Evolutionary conservation across 2,113 vertebrate species (phyloP), one percentile per base, ranked within the genome.

Genomic region (Bujurquina vittata): DNA sequence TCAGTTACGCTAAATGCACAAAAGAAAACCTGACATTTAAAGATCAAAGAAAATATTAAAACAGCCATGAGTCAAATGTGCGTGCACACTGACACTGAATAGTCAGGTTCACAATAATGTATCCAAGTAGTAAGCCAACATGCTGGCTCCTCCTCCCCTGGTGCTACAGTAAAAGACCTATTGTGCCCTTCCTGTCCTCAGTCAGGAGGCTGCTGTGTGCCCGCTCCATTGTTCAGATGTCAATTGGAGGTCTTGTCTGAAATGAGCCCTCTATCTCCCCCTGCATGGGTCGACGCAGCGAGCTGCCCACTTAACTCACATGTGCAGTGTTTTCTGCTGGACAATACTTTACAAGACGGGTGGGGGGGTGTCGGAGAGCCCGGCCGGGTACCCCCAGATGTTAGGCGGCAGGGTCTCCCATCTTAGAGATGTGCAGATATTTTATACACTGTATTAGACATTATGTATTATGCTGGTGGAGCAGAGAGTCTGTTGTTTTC

Each of bases 181-280:
- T 94, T 94, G 94, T 94, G 87, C 23, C 58, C 49, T 5, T 59
- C 63, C 55, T 37, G 37, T 49, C 43, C 78, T 33, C 80, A 10
- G 62, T 62, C 86, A 77, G 92, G 86, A 88, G 90, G 89, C 90
- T 76, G 92, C 85, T 63, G 91, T 83, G 92, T 22, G 88, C 88
- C 87, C 10, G 90, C 94, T 92, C 94, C 92, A 94, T 95, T 95
- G 94, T 94, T 86, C 75, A 6, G 1, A 57, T 8, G 61, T 93
- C 90, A 92, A 93, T 74, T 52, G 61, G 52, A 83, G 80, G 87
- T 80, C 92, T 92, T 94, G 93, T 94, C 88, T 77, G 37, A 78
- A 67, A 73, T n/a, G 0, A 72, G 67, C 61, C 76, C 87, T 77
- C 80, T 22, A 35, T 78, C 82, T 75, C 86, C 81, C 67, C 56